phyloP scores from a whole-genome alignment of 2,113 vertebrate genomes.

The Callaeas wilsoni region DNA sequence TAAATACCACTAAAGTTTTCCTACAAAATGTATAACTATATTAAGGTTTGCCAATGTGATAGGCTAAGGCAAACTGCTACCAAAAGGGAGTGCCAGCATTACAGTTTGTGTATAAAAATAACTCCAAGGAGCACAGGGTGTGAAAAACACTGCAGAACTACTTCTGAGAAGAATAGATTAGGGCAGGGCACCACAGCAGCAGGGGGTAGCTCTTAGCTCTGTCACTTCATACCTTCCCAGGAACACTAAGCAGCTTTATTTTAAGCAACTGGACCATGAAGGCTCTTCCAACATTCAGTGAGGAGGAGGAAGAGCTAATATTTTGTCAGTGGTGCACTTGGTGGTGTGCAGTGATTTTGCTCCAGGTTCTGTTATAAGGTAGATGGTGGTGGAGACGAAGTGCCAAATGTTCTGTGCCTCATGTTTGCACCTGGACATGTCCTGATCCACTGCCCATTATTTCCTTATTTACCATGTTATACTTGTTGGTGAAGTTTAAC shows the following conservation, averaged over 20 bases:
- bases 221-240: background rate
- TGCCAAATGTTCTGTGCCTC: background rate
- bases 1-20: background rate
- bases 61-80: background rate
- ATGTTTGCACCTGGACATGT: background rate
- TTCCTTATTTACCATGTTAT: background rate
- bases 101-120: background rate
- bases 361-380: background rate
- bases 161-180: background rate
- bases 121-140: background rate
- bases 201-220: background rate
- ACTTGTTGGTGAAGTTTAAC: background rate
- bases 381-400: background rate
- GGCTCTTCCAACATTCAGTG: background rate
- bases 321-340: background rate
- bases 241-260: background rate
- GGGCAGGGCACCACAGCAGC: background rate
- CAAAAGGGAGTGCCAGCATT: background rate
- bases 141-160: background rate
- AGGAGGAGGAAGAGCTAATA: background rate
- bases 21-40: background rate
- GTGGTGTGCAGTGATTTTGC: background rate
- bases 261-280: background rate
- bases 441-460: background rate
- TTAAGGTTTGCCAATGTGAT: background rate